Percentiles rank a stretch among this genome's conserved stretches.
phyloP scores from a whole-genome alignment of 2,113 vertebrate species.

The Oncorhynchus gorbuscha region DNA sequence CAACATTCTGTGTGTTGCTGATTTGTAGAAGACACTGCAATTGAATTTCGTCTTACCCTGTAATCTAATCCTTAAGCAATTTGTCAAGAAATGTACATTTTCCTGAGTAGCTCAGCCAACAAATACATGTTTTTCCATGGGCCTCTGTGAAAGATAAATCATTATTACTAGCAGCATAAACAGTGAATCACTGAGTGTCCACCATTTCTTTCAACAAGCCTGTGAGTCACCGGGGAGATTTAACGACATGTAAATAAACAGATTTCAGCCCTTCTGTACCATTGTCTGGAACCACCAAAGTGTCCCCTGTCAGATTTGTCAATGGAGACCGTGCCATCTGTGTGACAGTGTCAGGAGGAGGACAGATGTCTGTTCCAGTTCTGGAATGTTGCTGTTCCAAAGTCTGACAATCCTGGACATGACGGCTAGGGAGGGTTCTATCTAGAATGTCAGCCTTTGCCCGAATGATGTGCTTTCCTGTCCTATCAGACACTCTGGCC shows the following conservation, averaged over 20 bases:
- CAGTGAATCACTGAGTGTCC: background rate
- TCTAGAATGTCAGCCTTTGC: background rate
- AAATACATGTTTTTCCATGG: background rate
- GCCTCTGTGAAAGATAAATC: conserved; percentile 5
- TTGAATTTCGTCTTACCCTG: background rate
- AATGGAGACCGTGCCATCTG: conserved; percentile 1
- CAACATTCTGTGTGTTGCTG: background rate
- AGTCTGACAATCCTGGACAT: background rate
- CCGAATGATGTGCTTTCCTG: background rate
- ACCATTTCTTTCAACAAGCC: conserved; percentile 7
- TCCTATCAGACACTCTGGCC: background rate
- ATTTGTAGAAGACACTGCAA: background rate
- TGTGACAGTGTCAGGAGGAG: background rate
- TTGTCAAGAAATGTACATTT: conserved; percentile 3
- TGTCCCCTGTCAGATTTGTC: background rate
- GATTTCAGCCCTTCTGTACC: conserved; percentile 4
- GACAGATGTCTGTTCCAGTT: background rate
- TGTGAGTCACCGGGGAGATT: background rate
- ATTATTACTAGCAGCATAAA: conserved; percentile 7
- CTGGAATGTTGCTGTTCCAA: background rate
- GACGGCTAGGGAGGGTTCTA: background rate
- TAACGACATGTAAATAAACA: conserved; percentile 15
- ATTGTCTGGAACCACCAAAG: background rate
- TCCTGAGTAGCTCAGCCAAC: background rate
- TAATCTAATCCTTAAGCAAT: background rate